Evolutionary conservation across 2,797 vertebrate species (phyloP).

Genomic region (Pseudochirops cupreus): DNA sequence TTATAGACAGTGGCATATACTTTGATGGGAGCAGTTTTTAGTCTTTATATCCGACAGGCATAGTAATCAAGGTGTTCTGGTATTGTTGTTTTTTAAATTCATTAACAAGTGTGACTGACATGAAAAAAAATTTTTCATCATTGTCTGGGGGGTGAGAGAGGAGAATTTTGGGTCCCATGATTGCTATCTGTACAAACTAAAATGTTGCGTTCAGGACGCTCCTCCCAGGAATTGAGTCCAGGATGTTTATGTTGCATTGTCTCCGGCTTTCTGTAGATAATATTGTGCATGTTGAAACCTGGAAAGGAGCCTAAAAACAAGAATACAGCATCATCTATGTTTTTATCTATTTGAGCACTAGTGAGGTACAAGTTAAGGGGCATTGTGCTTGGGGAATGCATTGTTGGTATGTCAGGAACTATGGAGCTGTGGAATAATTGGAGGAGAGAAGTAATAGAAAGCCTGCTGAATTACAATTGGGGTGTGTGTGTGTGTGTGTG

Average conservation of each 20-base stretch:
- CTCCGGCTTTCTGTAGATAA: background rate
- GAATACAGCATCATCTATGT: slow-evolving; percentile 24
- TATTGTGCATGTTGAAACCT: slow-evolving; percentile 24
- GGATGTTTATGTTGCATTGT: slow-evolving; percentile 3
- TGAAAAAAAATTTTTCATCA: background rate
- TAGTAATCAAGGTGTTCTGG: slow-evolving; percentile 50
- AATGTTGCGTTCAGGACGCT: slow-evolving; percentile 20
- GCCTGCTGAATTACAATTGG: background rate
- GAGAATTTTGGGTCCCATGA: background rate
- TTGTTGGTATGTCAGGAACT: background rate
- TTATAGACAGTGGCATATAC: background rate
- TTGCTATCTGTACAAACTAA: background rate
- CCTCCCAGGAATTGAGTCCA: slow-evolving; percentile 19
- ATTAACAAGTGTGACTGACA: slow-evolving; percentile 45
- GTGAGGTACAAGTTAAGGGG: background rate
- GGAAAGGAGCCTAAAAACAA: slow-evolving; percentile 14
- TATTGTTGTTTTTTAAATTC: slow-evolving; percentile 61
- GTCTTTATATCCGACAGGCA: slow-evolving; percentile 54
- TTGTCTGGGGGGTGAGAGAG: slow-evolving; percentile 13
- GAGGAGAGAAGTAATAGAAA: background rate
- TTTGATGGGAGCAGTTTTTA: slow-evolving; percentile 43
- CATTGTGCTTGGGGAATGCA: background rate
- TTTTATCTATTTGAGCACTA: slow-evolving; percentile 4
- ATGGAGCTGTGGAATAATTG: too few species aligned
- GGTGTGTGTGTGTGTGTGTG: background rate